Percentiles rank a stretch among this genome's conserved stretches.
Conservation (phyloP, 2,113 vertebrate species). For the Vimba vimba region DNA sequence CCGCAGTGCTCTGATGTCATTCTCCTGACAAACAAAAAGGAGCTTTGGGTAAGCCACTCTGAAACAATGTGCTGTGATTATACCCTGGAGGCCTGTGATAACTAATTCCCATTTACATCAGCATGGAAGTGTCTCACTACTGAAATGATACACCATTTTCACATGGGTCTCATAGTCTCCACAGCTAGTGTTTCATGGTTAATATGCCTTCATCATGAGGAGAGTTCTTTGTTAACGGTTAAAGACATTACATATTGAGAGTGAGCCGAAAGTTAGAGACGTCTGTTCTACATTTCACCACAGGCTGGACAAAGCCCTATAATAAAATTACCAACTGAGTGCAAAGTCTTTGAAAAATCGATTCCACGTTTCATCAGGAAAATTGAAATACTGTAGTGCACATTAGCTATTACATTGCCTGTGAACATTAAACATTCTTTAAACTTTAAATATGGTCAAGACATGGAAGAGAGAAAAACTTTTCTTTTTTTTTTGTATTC, state of each 20-base stretch:
- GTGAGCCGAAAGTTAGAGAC: not conserved
- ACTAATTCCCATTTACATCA: slow-evolving; percentile 66
- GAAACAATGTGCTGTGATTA: slow-evolving; percentile 71
- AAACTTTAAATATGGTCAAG: slow-evolving; percentile 2
- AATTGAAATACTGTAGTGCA: not conserved
- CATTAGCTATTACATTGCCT: not conserved
- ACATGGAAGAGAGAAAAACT: not conserved
- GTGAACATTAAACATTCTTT: not conserved
- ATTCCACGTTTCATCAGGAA: not conserved
- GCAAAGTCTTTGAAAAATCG: not conserved
- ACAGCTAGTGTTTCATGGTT: slow-evolving; percentile 44
- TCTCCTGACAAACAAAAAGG: slow-evolving; percentile 64
- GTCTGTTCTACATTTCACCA: not conserved
- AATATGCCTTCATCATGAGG: slow-evolving; percentile 17
- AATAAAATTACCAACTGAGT: not conserved
- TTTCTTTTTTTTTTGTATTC: not conserved
- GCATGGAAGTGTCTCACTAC: slow-evolving; percentile 63
- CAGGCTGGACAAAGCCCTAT: not conserved
- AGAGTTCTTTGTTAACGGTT: slow-evolving; percentile 8
- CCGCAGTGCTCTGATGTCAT: slow-evolving; percentile 29
- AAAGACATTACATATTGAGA: slow-evolving; percentile 8
- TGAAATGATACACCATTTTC: slow-evolving; percentile 59
- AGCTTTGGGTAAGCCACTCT: slow-evolving; percentile 65
- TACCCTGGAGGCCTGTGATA: slow-evolving; percentile 69
- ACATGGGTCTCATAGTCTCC: slow-evolving; percentile 55